Evolutionary conservation across 1,140 invertebrate genomes (phyloP).

Genomic region (Rhynchophorus ferrugineus): DNA sequence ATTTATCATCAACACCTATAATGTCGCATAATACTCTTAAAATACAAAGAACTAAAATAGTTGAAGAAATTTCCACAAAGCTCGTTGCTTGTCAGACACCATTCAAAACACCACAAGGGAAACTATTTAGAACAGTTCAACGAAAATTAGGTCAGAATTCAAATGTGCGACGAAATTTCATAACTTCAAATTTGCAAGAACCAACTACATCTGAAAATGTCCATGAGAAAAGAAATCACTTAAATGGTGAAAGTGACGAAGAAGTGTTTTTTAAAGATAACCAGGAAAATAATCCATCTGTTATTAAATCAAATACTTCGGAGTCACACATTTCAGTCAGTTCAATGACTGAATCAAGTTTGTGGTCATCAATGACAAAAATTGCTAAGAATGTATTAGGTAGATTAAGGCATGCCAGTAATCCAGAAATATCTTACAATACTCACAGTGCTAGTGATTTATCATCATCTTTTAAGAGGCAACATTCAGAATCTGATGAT

Average conservation of each 20-base stretch:
- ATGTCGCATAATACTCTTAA: constrained; percentile 10
- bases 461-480: too few relatives aligned
- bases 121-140: not conserved
- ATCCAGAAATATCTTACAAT: too few relatives aligned
- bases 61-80: constrained; percentile 8
- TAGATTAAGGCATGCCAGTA: too few relatives aligned
- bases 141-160: not conserved
- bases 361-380: constrained; percentile 28
- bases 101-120: constrained; percentile 18
- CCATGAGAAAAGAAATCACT: too few relatives aligned
- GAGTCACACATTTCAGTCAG: constrained; percentile 2
- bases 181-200: not conserved
- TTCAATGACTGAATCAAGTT: constrained; percentile 15
- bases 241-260: too few relatives aligned
- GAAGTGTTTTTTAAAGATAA: not conserved
- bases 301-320: not conserved
- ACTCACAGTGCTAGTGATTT: too few relatives aligned
- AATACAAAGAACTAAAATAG: constrained; percentile 9
- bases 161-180: not conserved
- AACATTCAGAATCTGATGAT: too few relatives aligned
- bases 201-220: not conserved
- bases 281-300: constrained; percentile 2
- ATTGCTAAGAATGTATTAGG: constrained; percentile 25
- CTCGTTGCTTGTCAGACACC: constrained; percentile 6
- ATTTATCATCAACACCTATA: constrained; percentile 22